Conservation (phyloP, 2,797 vertebrate species). For the Clarias laeviceps region DNA sequence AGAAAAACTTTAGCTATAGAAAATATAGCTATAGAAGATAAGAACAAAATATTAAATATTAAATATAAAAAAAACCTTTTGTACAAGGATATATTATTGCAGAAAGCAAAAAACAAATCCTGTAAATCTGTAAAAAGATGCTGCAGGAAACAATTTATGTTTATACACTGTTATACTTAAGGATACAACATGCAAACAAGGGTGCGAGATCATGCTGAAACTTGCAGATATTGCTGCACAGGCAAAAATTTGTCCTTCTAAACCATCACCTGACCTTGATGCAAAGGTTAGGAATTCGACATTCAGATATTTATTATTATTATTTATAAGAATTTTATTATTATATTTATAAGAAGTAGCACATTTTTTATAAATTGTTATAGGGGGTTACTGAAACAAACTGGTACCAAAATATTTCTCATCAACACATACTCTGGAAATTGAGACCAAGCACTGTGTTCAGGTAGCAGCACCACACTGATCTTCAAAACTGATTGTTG, state of each 20-base stretch:
- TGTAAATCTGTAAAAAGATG: neutral
- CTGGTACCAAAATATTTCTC: slow-evolving; percentile 71
- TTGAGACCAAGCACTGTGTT: slow-evolving; percentile 63
- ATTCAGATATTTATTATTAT: neutral
- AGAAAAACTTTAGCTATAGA: too few relatives aligned
- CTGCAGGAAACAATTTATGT: neutral
- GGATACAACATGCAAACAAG: slow-evolving; percentile 49
- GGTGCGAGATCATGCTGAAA: slow-evolving; percentile 64
- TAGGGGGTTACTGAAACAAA: slow-evolving; percentile 71
- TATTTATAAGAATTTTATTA: too few relatives aligned
- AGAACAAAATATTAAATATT: too few relatives aligned
- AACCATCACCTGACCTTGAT: slow-evolving; percentile 65
- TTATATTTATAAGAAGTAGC: neutral
- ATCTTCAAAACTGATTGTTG: neutral
- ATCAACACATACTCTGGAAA: slow-evolving; percentile 59
- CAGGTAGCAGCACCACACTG: slow-evolving; percentile 61
- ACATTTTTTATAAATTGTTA: slow-evolving; percentile 36
- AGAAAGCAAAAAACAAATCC: neutral
- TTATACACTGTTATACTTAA: neutral
- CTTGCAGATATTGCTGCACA: slow-evolving; percentile 69
- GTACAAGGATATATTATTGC: neutral
- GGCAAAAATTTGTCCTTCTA: slow-evolving; percentile 65
- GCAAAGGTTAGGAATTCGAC: slow-evolving; percentile 68
- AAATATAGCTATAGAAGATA: too few relatives aligned
- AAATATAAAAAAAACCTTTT: too few relatives aligned